Conservation (phyloP, 2,797 vertebrate species). For the Harpagifer antarcticus region DNA sequence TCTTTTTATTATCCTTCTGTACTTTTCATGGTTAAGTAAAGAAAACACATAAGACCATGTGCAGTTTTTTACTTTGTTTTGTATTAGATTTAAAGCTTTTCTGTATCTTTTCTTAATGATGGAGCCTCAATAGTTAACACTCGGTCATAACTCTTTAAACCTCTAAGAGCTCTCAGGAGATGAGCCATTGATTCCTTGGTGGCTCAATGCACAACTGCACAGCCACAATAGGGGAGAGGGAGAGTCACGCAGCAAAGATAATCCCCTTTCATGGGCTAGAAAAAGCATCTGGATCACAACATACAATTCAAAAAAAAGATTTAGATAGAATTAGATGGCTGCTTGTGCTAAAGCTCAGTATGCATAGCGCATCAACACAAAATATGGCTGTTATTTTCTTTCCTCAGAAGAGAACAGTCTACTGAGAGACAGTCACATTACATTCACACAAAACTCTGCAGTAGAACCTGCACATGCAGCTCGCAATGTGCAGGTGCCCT, state of each 20-base stretch:
- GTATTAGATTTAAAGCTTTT: background rate
- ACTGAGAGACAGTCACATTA: constrained; percentile 10
- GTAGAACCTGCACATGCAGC: too few relatives aligned
- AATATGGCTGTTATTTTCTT: constrained; percentile 24
- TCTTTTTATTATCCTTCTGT: background rate
- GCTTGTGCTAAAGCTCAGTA: constrained; percentile 33
- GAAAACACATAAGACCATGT: background rate
- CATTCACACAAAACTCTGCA: constrained; percentile 4
- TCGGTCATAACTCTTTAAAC: constrained; percentile 44
- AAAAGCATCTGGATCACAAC: constrained; percentile 55
- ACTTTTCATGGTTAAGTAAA: background rate
- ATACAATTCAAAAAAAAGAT: constrained; percentile 46
- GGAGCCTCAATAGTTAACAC: constrained; percentile 40
- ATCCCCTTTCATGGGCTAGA: constrained; percentile 69
- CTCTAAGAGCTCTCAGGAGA: constrained; percentile 64
- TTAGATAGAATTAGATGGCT: constrained; percentile 30
- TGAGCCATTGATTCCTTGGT: constrained; percentile 70
- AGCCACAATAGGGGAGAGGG: constrained; percentile 47
- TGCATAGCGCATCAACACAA: constrained; percentile 12
- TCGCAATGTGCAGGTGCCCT: too few relatives aligned
- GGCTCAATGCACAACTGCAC: constrained; percentile 66
- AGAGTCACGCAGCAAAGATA: constrained; percentile 60
- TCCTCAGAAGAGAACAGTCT: constrained; percentile 5
- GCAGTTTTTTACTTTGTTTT: background rate
- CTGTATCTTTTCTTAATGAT: constrained; percentile 12